A percentile compares a stretch with the other conserved stretches of the same genome.
Evolutionary conservation across 2,113 vertebrate species (phyloP).

Genomic region (Sapayoa aenigma): DNA sequence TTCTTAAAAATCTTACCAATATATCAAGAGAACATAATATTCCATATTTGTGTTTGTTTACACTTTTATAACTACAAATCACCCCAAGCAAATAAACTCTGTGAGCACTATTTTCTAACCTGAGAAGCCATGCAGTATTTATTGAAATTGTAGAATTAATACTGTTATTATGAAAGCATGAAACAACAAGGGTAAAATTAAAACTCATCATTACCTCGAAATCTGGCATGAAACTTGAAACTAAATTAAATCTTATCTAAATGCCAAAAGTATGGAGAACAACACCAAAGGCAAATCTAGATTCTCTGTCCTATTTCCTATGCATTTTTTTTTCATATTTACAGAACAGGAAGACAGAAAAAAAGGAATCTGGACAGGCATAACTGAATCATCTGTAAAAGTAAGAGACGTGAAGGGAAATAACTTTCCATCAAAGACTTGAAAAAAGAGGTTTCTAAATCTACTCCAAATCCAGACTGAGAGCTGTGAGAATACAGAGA

Average conservation of each 20-base stretch:
- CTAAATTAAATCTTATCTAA: constrained; percentile 3
- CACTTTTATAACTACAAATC: not conserved
- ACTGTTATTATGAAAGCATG: not conserved
- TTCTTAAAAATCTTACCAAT: not conserved
- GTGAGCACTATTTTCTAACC: not conserved
- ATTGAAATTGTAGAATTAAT: not conserved
- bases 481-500: not conserved
- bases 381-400: not conserved
- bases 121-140: not conserved
- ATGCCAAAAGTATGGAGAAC: not conserved
- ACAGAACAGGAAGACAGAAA: not conserved
- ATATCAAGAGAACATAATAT: not conserved
- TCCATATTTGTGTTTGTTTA: not conserved
- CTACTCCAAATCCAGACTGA: not conserved
- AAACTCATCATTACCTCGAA: not conserved
- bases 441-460: not conserved
- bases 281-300: not conserved
- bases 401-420: not conserved
- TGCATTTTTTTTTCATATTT: not conserved
- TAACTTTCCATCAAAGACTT: not conserved
- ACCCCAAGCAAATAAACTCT: not conserved
- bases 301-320: not conserved
- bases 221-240: not conserved
- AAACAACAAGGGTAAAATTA: not conserved
- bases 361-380: not conserved